Evolutionary conservation across 2,888 invertebrate genomes (phyloP).

Genomic region (Stramonita haemastoma): DNA sequence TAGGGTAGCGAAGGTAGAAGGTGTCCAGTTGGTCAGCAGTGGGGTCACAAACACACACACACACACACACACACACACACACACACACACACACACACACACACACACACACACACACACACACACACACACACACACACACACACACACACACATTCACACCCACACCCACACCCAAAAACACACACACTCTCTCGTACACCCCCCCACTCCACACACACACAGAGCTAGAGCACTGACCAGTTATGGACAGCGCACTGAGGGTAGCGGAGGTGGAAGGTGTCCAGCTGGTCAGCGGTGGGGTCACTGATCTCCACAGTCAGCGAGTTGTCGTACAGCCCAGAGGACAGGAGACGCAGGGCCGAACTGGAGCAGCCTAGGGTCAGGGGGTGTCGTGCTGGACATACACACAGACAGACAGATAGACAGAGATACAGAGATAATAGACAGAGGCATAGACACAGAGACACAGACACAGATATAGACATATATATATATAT

Average conservation of each 20-base stretch:
- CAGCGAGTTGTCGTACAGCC: conserved; percentile 88
- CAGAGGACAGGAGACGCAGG: conserved; percentile 83
- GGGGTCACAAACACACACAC: too few relatives aligned
- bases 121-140: background rate
- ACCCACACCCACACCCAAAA: too few relatives aligned
- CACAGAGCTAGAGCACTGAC: background rate
- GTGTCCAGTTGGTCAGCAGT: too few relatives aligned
- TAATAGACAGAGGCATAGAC: too few relatives aligned
- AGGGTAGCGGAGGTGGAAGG: conserved; percentile 26
- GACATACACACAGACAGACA: too few relatives aligned
- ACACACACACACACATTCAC: too few relatives aligned
- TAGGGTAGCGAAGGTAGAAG: too few relatives aligned
- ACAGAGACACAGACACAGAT: too few relatives aligned
- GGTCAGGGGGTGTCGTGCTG: conserved; percentile 53
- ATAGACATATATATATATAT: too few relatives aligned
- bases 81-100: conserved; percentile 9
- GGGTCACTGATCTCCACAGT: conserved; percentile 82
- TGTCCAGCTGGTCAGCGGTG: conserved; percentile 52
- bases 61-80: too few relatives aligned
- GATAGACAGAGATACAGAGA: too few relatives aligned
- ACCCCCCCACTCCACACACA: background rate
- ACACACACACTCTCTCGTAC: background rate
- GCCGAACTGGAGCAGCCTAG: conserved; percentile 68
- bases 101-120: conserved; percentile 3
- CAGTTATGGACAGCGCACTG: conserved; percentile 28